phyloP scores from a whole-genome alignment of 2,113 vertebrate genomes.

The Maccullochella peelii region DNA sequence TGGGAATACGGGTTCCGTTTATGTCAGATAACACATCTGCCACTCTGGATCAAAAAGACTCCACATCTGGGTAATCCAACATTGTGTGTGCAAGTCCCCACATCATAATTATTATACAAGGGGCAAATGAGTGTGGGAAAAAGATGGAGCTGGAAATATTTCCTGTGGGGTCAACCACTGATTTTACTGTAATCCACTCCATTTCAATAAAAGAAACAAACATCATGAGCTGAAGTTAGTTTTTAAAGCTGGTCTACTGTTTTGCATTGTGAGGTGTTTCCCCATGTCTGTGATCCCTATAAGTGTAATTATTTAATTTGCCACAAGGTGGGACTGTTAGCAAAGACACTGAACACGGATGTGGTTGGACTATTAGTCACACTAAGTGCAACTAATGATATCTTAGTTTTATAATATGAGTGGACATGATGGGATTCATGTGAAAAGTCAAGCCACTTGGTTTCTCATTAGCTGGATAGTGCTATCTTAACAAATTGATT shows the following conservation, averaged over 20 bases:
- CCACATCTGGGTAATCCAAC: background rate
- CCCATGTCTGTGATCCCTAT: background rate
- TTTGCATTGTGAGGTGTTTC: background rate
- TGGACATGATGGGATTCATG: conserved; percentile 75
- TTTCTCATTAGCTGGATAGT: conserved; percentile 78
- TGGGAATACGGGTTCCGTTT: background rate
- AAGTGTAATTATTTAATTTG: conserved; percentile 26
- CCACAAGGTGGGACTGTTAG: conserved; percentile 72
- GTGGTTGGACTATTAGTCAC: conserved; percentile 34
- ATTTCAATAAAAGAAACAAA: background rate
- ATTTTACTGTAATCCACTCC: background rate
- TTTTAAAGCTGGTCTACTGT: background rate
- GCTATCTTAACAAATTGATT: conserved; percentile 75
- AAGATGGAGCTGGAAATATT: background rate
- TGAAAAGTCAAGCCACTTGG: conserved; percentile 78
- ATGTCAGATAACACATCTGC: background rate
- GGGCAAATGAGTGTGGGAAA: background rate
- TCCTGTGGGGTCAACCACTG: background rate
- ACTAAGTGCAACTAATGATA: conserved; percentile 63
- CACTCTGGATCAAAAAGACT: background rate
- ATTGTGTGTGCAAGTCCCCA: background rate
- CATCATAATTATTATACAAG: background rate
- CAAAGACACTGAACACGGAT: conserved; percentile 45
- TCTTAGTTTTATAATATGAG: conserved; percentile 67
- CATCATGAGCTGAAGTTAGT: background rate